Percentiles rank a stretch among this genome's conserved stretches.
Conservation (phyloP, 2,113 vertebrate genomes). For the Phalacrocorax aristotelis region DNA sequence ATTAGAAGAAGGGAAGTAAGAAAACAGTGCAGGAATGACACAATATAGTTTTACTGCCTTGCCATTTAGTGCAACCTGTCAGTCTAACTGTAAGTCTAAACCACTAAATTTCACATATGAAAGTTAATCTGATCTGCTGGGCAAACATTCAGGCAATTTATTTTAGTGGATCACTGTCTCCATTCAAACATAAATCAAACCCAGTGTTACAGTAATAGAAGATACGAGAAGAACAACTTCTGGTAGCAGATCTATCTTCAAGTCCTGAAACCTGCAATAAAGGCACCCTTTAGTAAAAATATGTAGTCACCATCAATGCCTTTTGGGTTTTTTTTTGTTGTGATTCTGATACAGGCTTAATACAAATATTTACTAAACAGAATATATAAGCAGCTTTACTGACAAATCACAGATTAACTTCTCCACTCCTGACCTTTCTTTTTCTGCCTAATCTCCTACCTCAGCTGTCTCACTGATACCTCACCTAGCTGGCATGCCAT, state of each 20-base stretch:
- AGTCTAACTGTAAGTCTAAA: not conserved
- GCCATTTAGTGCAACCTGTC: not conserved
- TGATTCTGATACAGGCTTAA: not conserved
- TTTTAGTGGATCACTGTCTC: not conserved
- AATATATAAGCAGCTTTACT: not conserved
- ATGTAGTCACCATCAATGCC: not conserved
- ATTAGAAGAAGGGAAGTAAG: not conserved
- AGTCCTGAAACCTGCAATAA: not conserved
- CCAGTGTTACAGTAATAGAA: not conserved
- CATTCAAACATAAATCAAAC: not conserved
- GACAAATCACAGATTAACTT: not conserved
- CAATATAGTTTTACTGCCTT: not conserved
- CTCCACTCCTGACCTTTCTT: not conserved
- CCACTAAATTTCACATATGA: not conserved
- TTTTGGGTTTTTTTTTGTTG: not conserved
- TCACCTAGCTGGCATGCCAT: not conserved
- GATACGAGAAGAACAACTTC: not conserved
- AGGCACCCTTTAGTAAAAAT: not conserved
- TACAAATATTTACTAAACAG: not conserved
- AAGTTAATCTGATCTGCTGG: not conserved
- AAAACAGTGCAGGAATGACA: not conserved
- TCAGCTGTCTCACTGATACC: not conserved
- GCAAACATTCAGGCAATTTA: not conserved
- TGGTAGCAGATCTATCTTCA: not conserved
- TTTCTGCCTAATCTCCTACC: not conserved